Evolutionary conservation across 23 tunicate genomes (phyloP), one percentile per base, ranked within the genome.

Genomic region (Halocynthia aurantium): DNA sequence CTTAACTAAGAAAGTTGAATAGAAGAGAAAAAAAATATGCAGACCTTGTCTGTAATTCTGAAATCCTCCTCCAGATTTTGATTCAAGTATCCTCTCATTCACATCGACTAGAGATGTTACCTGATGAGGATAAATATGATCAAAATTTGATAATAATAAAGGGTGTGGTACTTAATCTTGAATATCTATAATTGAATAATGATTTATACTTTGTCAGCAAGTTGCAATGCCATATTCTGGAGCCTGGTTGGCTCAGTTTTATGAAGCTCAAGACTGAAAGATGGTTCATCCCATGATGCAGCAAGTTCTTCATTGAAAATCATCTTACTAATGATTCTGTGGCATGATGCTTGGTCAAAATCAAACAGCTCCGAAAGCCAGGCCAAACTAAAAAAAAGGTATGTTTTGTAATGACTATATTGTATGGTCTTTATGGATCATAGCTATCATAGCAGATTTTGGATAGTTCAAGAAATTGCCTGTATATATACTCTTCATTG

Each of bases 221-320:
- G 70, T 77, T 92, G 98, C 52, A 86, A 53, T 15, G 92, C 92
- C 98, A 92, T 92, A 73, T 92, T 92, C 82, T 93, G 98, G 44
- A 93, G 64, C 6, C 98, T 69, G 55, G 98, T 87, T 15, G 98
- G 98, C 11, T 93, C 98, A 2, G 98, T 93, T 17, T 93, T 87
- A 69, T 93, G 98, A 5, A 93, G 84, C 22, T 87, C 98, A 15
- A 93, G 73, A 81, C 89, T 83, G 49, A 86, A 84, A 8, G 98
- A 93, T 55, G 98, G 98, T 66, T 93, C 98, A 53, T 93, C 98
- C 98, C 98, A 93, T 5, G 98, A 93, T 6, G 98, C 98, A 57
- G 93, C 88, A 0, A 93, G 83, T 77, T 93, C 98, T 52, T 93
- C 98, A 61, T 93, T 93, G 69, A 93, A 83, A 55, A 93, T 93